Conservation (phyloP, 2,797 vertebrate genomes). For the Mormyrus proboscirostris region DNA sequence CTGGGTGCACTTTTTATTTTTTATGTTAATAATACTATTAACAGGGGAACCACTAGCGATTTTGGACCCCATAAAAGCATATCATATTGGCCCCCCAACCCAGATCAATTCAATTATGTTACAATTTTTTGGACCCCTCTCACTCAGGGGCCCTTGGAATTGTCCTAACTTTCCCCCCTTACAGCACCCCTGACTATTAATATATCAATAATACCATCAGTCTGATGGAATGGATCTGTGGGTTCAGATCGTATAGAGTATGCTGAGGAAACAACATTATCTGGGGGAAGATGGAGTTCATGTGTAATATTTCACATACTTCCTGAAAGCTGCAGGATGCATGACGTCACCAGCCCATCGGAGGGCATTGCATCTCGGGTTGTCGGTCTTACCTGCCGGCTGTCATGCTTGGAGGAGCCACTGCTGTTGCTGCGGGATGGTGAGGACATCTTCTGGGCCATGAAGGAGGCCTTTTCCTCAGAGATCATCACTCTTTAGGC, state of each 20-base stretch:
- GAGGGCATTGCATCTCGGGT: neutral
- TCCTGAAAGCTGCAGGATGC: neutral
- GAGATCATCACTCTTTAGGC: conserved; percentile 62
- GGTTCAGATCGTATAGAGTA: neutral
- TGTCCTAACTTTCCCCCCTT: neutral
- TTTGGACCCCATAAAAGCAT: neutral
- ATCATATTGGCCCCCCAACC: neutral
- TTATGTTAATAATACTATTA: neutral
- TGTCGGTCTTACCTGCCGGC: conserved; percentile 75
- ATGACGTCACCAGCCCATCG: neutral
- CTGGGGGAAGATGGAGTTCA: neutral
- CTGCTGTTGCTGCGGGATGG: conserved; percentile 91
- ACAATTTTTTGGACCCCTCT: neutral
- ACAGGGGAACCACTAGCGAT: neutral
- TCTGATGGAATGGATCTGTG: neutral
- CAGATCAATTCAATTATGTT: neutral
- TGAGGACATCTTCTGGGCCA: conserved; percentile 84
- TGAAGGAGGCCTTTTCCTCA: conserved; percentile 73
- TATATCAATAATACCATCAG: neutral
- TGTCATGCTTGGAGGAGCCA: conserved; percentile 89
- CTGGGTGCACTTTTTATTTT: neutral
- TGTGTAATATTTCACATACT: neutral
- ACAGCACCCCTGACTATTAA: neutral
- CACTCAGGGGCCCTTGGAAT: neutral
- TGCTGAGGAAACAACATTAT: neutral